phyloP scores from a whole-genome alignment of 2,797 vertebrate species.

The Myiotriccus ornatus region DNA sequence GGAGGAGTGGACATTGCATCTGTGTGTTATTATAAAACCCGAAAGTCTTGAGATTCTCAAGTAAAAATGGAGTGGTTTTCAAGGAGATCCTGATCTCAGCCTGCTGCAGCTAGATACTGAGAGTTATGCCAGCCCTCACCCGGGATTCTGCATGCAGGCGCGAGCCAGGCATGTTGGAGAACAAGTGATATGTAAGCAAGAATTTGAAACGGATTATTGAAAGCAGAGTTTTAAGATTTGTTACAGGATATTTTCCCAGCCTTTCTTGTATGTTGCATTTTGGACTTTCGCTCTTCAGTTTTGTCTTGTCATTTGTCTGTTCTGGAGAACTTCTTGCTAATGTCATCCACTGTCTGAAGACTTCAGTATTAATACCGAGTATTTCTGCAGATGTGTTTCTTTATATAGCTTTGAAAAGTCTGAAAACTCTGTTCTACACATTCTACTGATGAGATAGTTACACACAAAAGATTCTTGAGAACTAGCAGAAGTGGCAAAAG shows the following conservation, averaged over 20 bases:
- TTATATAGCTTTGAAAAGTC: not conserved
- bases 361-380: not conserved
- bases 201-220: not conserved
- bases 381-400: not conserved
- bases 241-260: not conserved
- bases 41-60: not conserved
- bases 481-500: slow-evolving; percentile 13
- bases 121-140: not conserved
- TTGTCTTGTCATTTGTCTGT: not conserved
- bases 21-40: not conserved
- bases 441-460: not conserved
- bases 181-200: not conserved
- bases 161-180: not conserved
- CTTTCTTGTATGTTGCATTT: not conserved
- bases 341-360: not conserved
- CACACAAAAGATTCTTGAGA: not conserved
- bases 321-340: not conserved
- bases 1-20: not conserved
- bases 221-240: not conserved
- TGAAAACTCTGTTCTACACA: not conserved
- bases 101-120: not conserved
- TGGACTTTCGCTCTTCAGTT: not conserved
- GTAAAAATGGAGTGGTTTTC: not conserved
- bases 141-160: not conserved
- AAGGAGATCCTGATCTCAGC: slow-evolving; percentile 3